These are phyloP conservation scores for Willisornis vidua DNA, from an alignment of 2,113 vertebrate species.

Conservation along the genomic window DNA sequence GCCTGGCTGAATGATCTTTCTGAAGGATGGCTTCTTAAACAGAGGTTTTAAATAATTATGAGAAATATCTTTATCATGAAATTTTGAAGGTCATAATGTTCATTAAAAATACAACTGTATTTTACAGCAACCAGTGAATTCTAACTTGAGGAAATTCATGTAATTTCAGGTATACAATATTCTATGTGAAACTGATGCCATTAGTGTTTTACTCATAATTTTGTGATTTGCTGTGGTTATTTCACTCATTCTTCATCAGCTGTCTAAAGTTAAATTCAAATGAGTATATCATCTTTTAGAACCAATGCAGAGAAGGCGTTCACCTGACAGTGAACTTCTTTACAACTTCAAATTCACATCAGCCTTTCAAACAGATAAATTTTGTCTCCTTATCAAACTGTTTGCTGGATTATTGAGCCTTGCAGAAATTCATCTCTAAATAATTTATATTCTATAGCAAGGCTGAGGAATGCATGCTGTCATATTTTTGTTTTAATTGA, in stretches of 20 bases:
- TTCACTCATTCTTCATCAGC: not conserved
- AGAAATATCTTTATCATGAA: not conserved
- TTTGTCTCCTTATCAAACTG: not conserved
- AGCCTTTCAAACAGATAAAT: not conserved
- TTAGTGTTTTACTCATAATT: not conserved
- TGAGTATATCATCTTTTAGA: not conserved
- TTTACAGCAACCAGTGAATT: not conserved
- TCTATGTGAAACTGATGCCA: not conserved
- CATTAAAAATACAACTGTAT: not conserved
- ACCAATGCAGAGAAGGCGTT: not conserved
- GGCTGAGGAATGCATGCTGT: not conserved
- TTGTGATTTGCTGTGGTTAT: not conserved
- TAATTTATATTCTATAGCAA: not conserved
- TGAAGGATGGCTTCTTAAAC: not conserved
- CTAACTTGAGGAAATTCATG: not conserved
- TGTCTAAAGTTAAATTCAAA: constrained; percentile 19
- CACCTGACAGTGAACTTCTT: constrained; percentile 23
- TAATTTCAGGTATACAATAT: not conserved
- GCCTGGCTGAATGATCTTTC: not conserved
- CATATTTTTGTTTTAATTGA: not conserved
- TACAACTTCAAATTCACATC: not conserved
- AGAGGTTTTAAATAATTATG: not conserved
- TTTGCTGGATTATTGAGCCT: not conserved
- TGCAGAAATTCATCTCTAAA: not conserved
- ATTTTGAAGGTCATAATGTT: not conserved